Evolutionary conservation across 2,113 vertebrate genomes (phyloP).

Genomic region (Aphyosemion australe): DNA sequence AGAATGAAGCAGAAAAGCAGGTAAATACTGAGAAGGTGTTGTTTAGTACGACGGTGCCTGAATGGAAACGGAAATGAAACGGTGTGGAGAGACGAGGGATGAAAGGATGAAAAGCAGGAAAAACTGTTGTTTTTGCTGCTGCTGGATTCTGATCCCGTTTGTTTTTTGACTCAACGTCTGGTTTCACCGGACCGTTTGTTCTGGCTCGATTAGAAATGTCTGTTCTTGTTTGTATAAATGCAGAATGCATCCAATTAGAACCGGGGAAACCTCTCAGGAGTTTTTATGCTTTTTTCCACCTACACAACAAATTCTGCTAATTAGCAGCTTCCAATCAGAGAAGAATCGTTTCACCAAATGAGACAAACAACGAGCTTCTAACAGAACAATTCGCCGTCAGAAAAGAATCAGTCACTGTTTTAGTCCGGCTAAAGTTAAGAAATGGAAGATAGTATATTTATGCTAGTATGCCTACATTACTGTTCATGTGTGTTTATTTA

Average conservation of each 20-base stretch:
- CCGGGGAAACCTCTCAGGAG: neutral
- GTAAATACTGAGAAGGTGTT: neutral
- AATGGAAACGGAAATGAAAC: neutral
- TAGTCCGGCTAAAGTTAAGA: no score
- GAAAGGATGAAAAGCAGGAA: neutral
- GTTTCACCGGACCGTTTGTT: neutral
- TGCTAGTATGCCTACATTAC: no score
- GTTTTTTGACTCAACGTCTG: constrained; percentile 10
- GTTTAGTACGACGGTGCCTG: neutral
- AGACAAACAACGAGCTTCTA: neutral
- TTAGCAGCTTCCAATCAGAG: neutral
- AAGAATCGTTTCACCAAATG: neutral
- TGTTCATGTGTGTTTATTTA: no score
- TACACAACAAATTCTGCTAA: neutral
- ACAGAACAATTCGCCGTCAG: neutral
- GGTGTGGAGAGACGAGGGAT: neutral
- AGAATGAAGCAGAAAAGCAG: neutral
- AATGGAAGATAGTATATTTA: no score
- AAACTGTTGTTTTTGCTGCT: neutral
- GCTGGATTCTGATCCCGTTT: constrained; percentile 13
- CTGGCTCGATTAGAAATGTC: neutral
- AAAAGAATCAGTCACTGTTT: no score
- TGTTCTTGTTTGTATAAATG: neutral
- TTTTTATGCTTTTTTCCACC: neutral
- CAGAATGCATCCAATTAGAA: neutral